A percentile compares a stretch with the other conserved stretches of the same genome.
These are phyloP conservation scores for Lasaia peninsularis DNA, from an alignment of 1,140 invertebrate species.

Conservation along the genomic window DNA sequence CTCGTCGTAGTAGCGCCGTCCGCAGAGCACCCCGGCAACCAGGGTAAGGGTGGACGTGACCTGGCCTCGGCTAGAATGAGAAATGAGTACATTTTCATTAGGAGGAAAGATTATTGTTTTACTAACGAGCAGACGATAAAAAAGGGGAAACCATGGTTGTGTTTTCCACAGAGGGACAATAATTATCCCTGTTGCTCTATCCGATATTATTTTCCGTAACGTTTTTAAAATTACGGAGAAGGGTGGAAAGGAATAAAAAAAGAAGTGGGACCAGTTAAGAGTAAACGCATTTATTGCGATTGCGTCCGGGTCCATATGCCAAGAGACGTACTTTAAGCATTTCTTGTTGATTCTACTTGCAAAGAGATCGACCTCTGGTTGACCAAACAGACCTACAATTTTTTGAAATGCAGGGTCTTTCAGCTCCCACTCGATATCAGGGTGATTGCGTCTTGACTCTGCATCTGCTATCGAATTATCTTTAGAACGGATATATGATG, in stretches of 20 bases:
- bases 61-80: slow-evolving; percentile 25
- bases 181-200: slow-evolving; percentile 29
- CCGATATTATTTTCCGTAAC: slow-evolving; percentile 24
- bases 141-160: slow-evolving; percentile 37
- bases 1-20: slow-evolving; percentile 14
- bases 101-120: slow-evolving; percentile 18
- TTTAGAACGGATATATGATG: background rate
- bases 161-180: slow-evolving; percentile 33
- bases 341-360: slow-evolving; percentile 20
- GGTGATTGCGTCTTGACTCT: background rate
- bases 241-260: slow-evolving; percentile 28
- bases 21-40: no score
- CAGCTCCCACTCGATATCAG: slow-evolving; percentile 12
- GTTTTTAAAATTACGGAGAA: slow-evolving; percentile 28
- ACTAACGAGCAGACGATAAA: slow-evolving; percentile 15
- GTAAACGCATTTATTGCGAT: slow-evolving; percentile 22
- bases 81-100: slow-evolving; percentile 11
- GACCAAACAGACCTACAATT: slow-evolving; percentile 7
- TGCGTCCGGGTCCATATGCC: slow-evolving; percentile 18
- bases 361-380: slow-evolving; percentile 19
- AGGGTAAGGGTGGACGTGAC: no score
- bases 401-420: background rate
- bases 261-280: slow-evolving; percentile 10
- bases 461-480: slow-evolving; percentile 11
- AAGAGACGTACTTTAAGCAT: no score